Evolutionary conservation across 2,113 vertebrate genomes (phyloP).

Genomic region (Macroglossus sobrinus): DNA sequence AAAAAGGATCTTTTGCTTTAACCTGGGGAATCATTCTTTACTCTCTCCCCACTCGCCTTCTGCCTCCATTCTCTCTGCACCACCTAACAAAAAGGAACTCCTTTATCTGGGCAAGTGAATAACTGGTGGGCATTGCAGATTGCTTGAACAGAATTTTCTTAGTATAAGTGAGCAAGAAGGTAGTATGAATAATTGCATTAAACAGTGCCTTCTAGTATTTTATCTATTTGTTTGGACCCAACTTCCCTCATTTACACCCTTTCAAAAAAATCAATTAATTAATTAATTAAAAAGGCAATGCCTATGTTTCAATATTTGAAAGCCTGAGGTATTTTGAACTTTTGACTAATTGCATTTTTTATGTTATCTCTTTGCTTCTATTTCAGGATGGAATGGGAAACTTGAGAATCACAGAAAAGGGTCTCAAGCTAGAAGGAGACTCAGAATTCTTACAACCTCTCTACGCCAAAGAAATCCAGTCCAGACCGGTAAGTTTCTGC

Average conservation of each 20-base stretch:
- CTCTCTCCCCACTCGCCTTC: background rate
- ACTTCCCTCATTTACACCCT: background rate
- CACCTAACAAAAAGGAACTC: slow-evolving; percentile 40
- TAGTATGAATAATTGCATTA: slow-evolving; percentile 68
- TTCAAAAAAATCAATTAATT: background rate
- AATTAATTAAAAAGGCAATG: background rate
- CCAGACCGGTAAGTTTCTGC: slow-evolving; percentile 92
- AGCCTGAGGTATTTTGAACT: slow-evolving; percentile 66
- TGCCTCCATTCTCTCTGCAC: background rate
- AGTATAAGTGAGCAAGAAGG: slow-evolving; percentile 55
- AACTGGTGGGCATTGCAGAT: slow-evolving; percentile 50
- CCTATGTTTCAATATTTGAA: slow-evolving; percentile 58
- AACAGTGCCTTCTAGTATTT: slow-evolving; percentile 66
- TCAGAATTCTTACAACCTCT: slow-evolving; percentile 99
- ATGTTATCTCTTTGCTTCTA: slow-evolving; percentile 65
- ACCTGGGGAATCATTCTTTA: background rate
- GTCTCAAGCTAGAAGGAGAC: slow-evolving; percentile 96
- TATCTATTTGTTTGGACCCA: slow-evolving; percentile 13
- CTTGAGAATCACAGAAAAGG: slow-evolving; percentile 97
- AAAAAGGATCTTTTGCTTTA: slow-evolving; percentile 49
- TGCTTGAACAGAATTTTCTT: slow-evolving; percentile 45
- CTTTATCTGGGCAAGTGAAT: slow-evolving; percentile 56
- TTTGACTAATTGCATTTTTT: slow-evolving; percentile 65
- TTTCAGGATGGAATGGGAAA: slow-evolving; percentile 98
- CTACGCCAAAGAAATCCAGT: slow-evolving; percentile 99